Base-by-base conservation (phyloP, 2,797 vertebrate genomes). In the Danio kyathit region DNA sequence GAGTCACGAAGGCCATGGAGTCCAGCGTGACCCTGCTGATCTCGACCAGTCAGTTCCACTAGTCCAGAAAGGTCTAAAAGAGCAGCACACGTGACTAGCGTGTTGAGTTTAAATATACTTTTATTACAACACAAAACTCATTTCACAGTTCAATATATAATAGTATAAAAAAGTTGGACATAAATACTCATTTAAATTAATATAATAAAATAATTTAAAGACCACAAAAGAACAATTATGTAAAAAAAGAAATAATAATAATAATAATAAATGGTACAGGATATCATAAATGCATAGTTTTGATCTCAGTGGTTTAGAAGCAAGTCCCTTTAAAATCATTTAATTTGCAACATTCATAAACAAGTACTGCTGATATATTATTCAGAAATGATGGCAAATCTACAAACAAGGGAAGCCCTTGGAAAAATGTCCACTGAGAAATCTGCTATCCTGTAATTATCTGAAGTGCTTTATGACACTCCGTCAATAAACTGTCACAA, bases 111-210 rank as follows among this genome's bases (percentile, higher is more conserved):
- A 81, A 90, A 91, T 91, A 79, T 87, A 87, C 72, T 84, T 63
- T 88, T 93, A 94, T 91, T 94, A 91, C 86, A 90, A 88, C 89
- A 86, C 87, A 93, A 91, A 92, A 76, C 69, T 82, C 88, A 90
- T 81, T 80, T 83, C 78, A 86, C 86, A 90, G 81, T 84, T 85
- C 88, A 87, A 90, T 83, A 86, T 83, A 86, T 86, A 82, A 79
- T 76, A 70, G 76, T 85, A 87, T 63, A 87, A 88, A 90, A 90
- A 83, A 86, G 88, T 89, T 83, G 11, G 89, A 94, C 92, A 94
- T 94, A 95, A 95, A 95, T 95, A 95, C 88, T 90, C 82, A 92
- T 79, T 94, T 93, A 93, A 94, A 92, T 94, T 78, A 82, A 94
- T 87, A 88, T 81, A 78, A 94, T 87, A 87, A 90, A 94, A 94